These are phyloP conservation scores for Caprella mutica DNA, from an alignment of 2,888 invertebrate genomes.

Conservation along the genomic window DNA sequence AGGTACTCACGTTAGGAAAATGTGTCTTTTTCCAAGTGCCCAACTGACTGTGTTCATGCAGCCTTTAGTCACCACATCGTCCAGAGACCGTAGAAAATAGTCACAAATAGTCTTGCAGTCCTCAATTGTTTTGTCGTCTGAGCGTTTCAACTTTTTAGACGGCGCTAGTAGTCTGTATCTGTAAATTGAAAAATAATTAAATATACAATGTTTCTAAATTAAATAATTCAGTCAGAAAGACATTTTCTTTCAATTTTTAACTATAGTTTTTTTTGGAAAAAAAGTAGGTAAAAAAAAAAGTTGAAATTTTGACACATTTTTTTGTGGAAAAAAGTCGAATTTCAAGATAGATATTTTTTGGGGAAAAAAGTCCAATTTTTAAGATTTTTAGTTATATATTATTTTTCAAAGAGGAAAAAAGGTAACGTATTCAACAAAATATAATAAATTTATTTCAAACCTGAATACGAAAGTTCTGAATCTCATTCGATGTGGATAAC, in stretches of 20 bases:
- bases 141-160: slow-evolving; percentile 47
- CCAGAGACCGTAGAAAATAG: slow-evolving; percentile 44
- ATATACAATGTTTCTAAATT: slow-evolving; percentile 50
- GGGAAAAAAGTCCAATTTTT: too few relatives aligned
- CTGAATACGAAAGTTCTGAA: slow-evolving; percentile 56
- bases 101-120: slow-evolving; percentile 65
- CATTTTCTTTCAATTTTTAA: background rate
- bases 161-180: slow-evolving; percentile 75
- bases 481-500: slow-evolving; percentile 84
- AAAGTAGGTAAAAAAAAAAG: background rate
- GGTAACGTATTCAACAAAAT: background rate
- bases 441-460: too few relatives aligned
- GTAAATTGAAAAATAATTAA: too few relatives aligned
- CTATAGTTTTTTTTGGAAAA: background rate
- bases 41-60: slow-evolving; percentile 59
- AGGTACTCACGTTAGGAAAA: slow-evolving; percentile 55
- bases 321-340: too few relatives aligned
- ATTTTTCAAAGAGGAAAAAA: background rate
- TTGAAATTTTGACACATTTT: too few relatives aligned
- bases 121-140: slow-evolving; percentile 48
- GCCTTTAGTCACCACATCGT: slow-evolving; percentile 37
- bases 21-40: slow-evolving; percentile 84
- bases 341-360: too few relatives aligned
- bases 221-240: background rate
- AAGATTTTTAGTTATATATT: too few relatives aligned